These are phyloP conservation scores for Lineus longissimus DNA, from an alignment of 1,140 invertebrate species.

Conservation along the genomic window DNA sequence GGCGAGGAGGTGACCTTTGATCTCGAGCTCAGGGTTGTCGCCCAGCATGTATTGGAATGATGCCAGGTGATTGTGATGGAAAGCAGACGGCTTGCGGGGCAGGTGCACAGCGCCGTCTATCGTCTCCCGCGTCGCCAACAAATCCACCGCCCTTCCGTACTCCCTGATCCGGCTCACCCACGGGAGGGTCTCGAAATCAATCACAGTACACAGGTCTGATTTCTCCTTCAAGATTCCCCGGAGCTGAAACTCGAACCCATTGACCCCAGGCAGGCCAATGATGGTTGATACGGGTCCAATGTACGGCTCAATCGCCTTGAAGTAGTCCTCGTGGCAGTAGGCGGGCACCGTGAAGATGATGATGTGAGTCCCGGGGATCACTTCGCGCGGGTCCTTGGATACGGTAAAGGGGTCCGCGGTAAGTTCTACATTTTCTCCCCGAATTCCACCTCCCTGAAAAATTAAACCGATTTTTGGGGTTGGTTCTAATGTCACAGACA, in stretches of 20 bases:
- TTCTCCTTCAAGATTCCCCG: constrained; percentile 14
- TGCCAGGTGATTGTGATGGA: background rate
- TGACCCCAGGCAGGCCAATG: constrained; percentile 30
- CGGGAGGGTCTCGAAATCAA: constrained; percentile 32
- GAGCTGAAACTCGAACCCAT: constrained; percentile 38
- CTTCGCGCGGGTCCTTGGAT: constrained; percentile 22
- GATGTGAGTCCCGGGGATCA: constrained; percentile 19
- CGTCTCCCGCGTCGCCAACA: background rate
- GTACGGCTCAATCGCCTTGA: constrained; percentile 24
- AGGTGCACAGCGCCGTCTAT: constrained; percentile 18
- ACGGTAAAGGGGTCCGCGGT: constrained; percentile 13
- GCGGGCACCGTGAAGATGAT: constrained; percentile 30
- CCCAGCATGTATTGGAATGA: background rate
- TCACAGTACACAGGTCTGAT: constrained; percentile 14
- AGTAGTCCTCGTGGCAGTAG: constrained; percentile 27
- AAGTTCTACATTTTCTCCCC: background rate
- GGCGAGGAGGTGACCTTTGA: constrained; percentile 4
- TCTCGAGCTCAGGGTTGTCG: background rate
- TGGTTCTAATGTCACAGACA: too few species aligned
- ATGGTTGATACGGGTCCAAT: constrained; percentile 23
- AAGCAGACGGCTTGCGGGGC: constrained; percentile 15
- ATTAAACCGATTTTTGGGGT: background rate
- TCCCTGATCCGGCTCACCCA: constrained; percentile 32
- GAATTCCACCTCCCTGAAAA: constrained; percentile 1
- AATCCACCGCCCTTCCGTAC: constrained; percentile 3